These are phyloP conservation scores for Hycleus cichorii DNA, from an alignment of 1,140 invertebrate species.

Conservation along the genomic window DNA sequence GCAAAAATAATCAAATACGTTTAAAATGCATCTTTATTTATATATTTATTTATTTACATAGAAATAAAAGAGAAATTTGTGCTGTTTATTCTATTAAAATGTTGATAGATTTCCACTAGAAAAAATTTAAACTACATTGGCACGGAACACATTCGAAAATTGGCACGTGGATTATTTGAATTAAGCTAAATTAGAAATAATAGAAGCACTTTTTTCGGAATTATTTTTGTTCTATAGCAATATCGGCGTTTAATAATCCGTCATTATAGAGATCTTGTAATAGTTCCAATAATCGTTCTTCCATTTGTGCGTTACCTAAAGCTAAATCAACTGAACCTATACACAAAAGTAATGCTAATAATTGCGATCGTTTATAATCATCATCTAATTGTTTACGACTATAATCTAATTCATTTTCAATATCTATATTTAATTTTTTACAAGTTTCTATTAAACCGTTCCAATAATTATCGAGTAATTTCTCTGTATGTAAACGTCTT, in stretches of 20 bases:
- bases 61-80: background rate
- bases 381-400: slow-evolving; percentile 47
- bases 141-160: slow-evolving; percentile 14
- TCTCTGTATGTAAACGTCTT: slow-evolving; percentile 51
- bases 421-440: slow-evolving; percentile 49
- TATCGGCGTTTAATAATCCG: slow-evolving; percentile 42
- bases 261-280: slow-evolving; percentile 54
- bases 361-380: slow-evolving; percentile 63
- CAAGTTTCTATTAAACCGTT: slow-evolving; percentile 50
- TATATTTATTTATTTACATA: background rate
- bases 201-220: background rate
- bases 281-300: slow-evolving; percentile 54
- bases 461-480: slow-evolving; percentile 63
- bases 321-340: slow-evolving; percentile 73
- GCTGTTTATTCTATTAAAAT: background rate
- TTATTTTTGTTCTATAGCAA: slow-evolving; percentile 11
- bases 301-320: slow-evolving; percentile 58
- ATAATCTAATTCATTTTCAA: slow-evolving; percentile 51
- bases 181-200: background rate
- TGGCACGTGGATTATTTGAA: background rate
- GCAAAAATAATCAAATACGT: no score
- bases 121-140: slow-evolving; percentile 6
- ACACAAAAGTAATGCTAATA: slow-evolving; percentile 65
- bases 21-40: background rate
- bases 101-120: background rate